These are phyloP conservation scores for Magallana angulata DNA, from an alignment of 1,140 invertebrate genomes.

Conservation along the genomic window DNA sequence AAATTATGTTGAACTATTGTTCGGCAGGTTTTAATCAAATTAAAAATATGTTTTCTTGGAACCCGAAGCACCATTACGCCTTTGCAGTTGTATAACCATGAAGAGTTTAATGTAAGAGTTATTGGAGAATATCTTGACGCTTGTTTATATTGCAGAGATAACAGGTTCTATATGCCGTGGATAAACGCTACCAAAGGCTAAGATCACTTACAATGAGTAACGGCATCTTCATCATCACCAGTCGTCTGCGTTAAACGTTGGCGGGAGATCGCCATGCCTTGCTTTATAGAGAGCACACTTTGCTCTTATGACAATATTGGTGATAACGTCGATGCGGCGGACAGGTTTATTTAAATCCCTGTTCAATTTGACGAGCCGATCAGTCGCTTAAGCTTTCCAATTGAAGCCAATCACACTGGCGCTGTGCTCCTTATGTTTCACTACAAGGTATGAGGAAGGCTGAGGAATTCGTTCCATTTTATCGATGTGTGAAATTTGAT, in stretches of 20 bases:
- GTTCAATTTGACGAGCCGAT: background rate
- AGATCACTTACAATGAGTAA: too few species aligned
- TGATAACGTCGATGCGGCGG: background rate
- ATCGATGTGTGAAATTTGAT: background rate
- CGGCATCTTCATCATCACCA: too few species aligned
- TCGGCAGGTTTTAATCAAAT: too few species aligned
- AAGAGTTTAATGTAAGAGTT: background rate
- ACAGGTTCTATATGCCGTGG: too few species aligned
- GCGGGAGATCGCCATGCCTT: background rate
- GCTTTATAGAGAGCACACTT: background rate
- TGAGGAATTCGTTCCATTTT: too few species aligned
- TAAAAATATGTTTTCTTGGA: too few species aligned
- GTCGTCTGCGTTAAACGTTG: too few species aligned
- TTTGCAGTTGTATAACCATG: background rate
- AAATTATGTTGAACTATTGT: too few species aligned
- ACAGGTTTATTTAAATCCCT: background rate
- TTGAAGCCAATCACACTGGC: conserved; percentile 12
- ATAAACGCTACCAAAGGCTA: too few species aligned
- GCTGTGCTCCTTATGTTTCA: background rate
- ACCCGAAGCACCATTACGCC: too few species aligned
- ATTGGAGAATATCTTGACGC: background rate
- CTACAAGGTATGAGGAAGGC: background rate
- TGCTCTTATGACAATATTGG: conserved; percentile 15
- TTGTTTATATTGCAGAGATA: too few species aligned
- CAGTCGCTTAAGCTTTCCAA: conserved; percentile 10